Evolutionary conservation across 2,113 vertebrate genomes (phyloP).

Genomic region (Urocynchramus pylzowi): DNA sequence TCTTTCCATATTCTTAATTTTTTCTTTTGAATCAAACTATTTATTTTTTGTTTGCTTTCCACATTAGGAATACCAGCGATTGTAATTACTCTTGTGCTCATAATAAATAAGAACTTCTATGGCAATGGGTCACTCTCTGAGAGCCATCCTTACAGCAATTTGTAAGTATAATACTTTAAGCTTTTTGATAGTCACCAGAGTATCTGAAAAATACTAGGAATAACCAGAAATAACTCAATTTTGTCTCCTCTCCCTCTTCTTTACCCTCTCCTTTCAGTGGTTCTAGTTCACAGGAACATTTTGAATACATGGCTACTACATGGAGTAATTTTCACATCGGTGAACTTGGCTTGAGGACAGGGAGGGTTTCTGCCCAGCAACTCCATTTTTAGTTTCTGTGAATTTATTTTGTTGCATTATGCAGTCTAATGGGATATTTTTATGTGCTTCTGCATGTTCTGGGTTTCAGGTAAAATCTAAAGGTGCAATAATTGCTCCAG

Average conservation of each 20-base stretch:
- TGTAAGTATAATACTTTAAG: slow-evolving; percentile 76
- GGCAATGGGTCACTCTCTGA: slow-evolving; percentile 36
- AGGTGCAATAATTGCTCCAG: neutral
- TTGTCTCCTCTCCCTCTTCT: neutral
- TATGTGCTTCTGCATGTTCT: neutral
- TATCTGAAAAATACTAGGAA: neutral
- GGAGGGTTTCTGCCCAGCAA: neutral
- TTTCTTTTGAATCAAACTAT: neutral
- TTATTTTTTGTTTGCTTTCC: slow-evolving; percentile 8
- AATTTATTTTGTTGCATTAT: neutral
- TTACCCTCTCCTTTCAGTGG: neutral
- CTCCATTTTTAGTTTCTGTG: neutral
- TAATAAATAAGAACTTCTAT: slow-evolving; percentile 77
- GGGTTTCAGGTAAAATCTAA: neutral
- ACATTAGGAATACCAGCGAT: slow-evolving; percentile 81
- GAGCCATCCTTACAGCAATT: slow-evolving; percentile 35
- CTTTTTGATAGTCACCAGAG: neutral
- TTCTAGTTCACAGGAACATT: neutral
- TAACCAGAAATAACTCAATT: neutral
- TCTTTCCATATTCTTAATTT: neutral
- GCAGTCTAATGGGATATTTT: neutral
- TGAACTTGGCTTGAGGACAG: neutral
- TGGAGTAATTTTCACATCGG: neutral
- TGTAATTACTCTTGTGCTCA: slow-evolving; percentile 74
- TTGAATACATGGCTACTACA: neutral